A percentile compares a stretch with the other conserved stretches of the same genome.
Conservation (phyloP, 2,888 invertebrate genomes). For the Serrognathus titanus region DNA sequence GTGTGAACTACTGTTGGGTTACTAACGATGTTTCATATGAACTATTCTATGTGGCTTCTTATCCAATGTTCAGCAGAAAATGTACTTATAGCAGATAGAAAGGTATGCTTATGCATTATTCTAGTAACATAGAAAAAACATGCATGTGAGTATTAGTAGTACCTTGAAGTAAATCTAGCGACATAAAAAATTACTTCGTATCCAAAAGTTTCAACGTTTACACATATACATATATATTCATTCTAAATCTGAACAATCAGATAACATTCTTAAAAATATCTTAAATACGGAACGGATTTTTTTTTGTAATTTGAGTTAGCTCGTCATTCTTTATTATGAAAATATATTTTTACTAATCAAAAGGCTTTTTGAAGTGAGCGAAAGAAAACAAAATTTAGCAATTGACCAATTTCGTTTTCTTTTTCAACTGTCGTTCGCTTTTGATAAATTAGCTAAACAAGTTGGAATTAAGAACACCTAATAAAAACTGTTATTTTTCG, state of each 20-base stretch:
- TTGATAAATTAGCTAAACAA: too few relatives aligned
- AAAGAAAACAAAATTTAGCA: too few relatives aligned
- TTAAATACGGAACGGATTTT: slow-evolving; percentile 6
- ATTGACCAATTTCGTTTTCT: not conserved
- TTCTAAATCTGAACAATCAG: slow-evolving; percentile 22
- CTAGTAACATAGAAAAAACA: not conserved
- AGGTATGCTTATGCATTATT: not conserved
- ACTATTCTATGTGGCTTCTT: too few relatives aligned
- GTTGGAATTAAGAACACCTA: not conserved
- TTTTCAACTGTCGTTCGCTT: not conserved
- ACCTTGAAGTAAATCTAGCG: too few relatives aligned
- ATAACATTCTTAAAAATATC: slow-evolving; percentile 21
- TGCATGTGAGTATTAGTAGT: not conserved
- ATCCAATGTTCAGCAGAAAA: too few relatives aligned
- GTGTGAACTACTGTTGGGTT: too few relatives aligned
- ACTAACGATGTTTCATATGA: too few relatives aligned
- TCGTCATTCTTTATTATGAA: slow-evolving; percentile 2
- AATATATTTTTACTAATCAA: not conserved
- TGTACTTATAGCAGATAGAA: too few relatives aligned
- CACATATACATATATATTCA: slow-evolving; percentile 16
- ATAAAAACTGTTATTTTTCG: not conserved
- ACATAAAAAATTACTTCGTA: not conserved
- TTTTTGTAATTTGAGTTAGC: not conserved
- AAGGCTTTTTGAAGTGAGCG: too few relatives aligned
- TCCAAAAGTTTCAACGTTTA: slow-evolving; percentile 17